Evolutionary conservation across 2,113 vertebrate genomes (phyloP), one percentile per base, ranked within the genome.

Genomic region (Barnardius zonarius): DNA sequence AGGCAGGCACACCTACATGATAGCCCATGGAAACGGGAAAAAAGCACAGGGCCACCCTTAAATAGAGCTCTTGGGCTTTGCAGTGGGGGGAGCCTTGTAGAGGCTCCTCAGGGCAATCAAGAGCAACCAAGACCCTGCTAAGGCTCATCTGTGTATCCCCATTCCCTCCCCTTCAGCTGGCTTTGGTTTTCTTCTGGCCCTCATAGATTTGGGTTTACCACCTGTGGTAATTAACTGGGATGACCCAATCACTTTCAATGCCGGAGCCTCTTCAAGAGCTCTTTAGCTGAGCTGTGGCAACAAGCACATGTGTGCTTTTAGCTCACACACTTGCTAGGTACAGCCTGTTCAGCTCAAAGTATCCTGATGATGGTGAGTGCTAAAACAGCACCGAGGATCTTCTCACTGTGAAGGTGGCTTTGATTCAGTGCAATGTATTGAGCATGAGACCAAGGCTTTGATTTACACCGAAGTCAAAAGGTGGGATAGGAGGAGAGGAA

Each of bases 401-500:
- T 11, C 79, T 66, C 39, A 11, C 68, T 33, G 8, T 3, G 41
- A 70, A 74, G 11, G 7, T 9, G 30, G 41, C 49, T 86, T 46
- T 46, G 61, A 37, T 57, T 63, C 55, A 67, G 12, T 25, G 69
- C 27, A 4, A 2, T 6, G 30, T 11, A 14, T 63, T 92, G 59
- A 91, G 51, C 55, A 5, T 6, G 77, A 69, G 44, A 66, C 75
- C 86, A 64, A 33, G 63, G 75, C 30, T 77, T 43, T 91, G 93
- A 92, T 95, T 84, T 94, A 95, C 68, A 33, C 81, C 5, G 3
- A 75, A 86, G 74, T 75, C 87, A 89, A 91, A 78, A 91, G 78
- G 90, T 86, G 66, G 73, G 28, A 89, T n/a, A 69, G 64, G 15
- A 89, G 61, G 73, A 84, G 69, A 67, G 61, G 73, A 69, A 78